A percentile compares a stretch with the other conserved stretches of the same genome.
These are phyloP conservation scores for Agrotis puta DNA, from an alignment of 2,888 invertebrate genomes.

Conservation along the genomic window DNA sequence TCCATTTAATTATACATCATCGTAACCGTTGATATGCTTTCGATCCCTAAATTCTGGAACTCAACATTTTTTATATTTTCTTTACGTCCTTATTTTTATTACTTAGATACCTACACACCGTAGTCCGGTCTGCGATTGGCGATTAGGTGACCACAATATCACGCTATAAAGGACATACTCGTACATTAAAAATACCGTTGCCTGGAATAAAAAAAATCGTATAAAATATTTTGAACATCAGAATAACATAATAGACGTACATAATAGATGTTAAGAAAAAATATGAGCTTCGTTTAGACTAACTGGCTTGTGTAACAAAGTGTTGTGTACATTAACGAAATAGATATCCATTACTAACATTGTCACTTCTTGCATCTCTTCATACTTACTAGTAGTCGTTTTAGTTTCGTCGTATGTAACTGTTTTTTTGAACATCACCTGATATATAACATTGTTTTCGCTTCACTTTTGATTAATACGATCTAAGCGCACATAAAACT, in stretches of 20 bases:
- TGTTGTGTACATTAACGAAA: slow-evolving; percentile 84
- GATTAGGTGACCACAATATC: slow-evolving; percentile 27
- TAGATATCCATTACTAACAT: slow-evolving; percentile 73
- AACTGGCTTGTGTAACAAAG: slow-evolving; percentile 88
- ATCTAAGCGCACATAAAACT: slow-evolving; percentile 87
- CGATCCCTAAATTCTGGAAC: slow-evolving; percentile 38
- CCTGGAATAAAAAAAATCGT: slow-evolving; percentile 40
- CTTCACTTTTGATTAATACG: slow-evolving; percentile 73
- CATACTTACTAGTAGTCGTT: slow-evolving; percentile 61
- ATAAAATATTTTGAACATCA: slow-evolving; percentile 61
- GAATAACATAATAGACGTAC: slow-evolving; percentile 75
- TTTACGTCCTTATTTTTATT: slow-evolving; percentile 44
- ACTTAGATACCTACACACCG: slow-evolving; percentile 25
- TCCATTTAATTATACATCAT: slow-evolving; percentile 55
- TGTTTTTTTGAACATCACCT: slow-evolving; percentile 55
- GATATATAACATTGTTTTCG: slow-evolving; percentile 54
- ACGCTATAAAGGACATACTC: slow-evolving; percentile 31
- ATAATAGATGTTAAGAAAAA: slow-evolving; percentile 89
- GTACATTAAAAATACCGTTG: slow-evolving; percentile 29
- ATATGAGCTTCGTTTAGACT: slow-evolving; percentile 90
- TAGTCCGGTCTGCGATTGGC: slow-evolving; percentile 34
- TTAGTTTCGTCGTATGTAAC: slow-evolving; percentile 54
- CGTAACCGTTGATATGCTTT: slow-evolving; percentile 45
- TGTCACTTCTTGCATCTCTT: slow-evolving; percentile 70
- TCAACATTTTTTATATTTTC: slow-evolving; percentile 35